A percentile compares a stretch with the other conserved stretches of the same genome.
Evolutionary conservation across 2,888 invertebrate species (phyloP).

Genomic region (Zelleria hepariella): DNA sequence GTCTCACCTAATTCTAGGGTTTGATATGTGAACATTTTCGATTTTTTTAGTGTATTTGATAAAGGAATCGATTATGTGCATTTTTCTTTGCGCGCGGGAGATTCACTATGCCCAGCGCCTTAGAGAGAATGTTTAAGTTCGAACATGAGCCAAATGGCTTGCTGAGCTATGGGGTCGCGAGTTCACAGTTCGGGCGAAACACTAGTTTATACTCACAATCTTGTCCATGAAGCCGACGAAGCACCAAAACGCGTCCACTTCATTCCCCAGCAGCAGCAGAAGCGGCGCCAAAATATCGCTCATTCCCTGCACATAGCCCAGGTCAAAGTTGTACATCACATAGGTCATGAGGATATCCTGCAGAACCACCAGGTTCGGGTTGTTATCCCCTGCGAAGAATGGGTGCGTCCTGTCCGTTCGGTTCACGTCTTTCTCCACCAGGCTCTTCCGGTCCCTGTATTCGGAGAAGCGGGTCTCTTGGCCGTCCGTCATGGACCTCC

Average conservation of each 20-base stretch:
- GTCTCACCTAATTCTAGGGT: too few species aligned
- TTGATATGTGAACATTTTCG: too few species aligned
- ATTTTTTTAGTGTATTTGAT: too few species aligned
- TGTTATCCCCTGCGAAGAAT: constrained; percentile 94
- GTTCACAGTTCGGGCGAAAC: too few species aligned
- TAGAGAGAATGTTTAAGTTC: too few species aligned
- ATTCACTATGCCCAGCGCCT: too few species aligned
- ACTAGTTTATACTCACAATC: constrained; percentile 84
- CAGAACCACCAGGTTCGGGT: constrained; percentile 86
- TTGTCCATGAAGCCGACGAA: constrained; percentile 98
- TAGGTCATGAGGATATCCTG: constrained; percentile 98
- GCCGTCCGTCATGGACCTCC: constrained; percentile 88
- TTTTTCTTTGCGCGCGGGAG: too few species aligned
- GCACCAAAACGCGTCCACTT: constrained; percentile 99
- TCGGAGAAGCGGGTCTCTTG: constrained; percentile 92
- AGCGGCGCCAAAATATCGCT: constrained; percentile 96
- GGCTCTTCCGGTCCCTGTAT: constrained; percentile 90
- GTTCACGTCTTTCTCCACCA: constrained; percentile 98
- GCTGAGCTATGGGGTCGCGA: too few species aligned
- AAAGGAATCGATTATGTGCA: too few species aligned
- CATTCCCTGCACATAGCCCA: constrained; percentile 98
- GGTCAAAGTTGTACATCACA: constrained; percentile 98
- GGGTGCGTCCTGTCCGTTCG: constrained; percentile 93
- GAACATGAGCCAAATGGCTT: too few species aligned
- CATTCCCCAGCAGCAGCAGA: constrained; percentile 88